Evolutionary conservation across 2,113 vertebrate species (phyloP), one percentile per base, ranked within the genome.

Genomic region (Colossoma macropomum): DNA sequence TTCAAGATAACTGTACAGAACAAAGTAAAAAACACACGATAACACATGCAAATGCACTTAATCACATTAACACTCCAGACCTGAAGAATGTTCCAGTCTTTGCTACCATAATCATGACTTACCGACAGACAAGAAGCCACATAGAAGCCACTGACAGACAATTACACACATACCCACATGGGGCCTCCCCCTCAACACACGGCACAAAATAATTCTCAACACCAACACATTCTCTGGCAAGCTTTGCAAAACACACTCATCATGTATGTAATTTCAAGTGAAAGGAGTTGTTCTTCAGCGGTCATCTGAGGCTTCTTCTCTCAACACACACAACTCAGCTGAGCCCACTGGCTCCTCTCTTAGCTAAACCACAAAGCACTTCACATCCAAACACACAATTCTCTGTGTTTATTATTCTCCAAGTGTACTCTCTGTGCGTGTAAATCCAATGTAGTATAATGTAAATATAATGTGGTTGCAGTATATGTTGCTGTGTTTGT

Each of bases 301-400:
- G 41, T 21, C 25, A 17, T 48, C 13, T 27, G 23, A 27, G 32
- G 30, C 65, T 34, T 15, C 27, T 32, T 68, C 30, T 34, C 65
- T 68, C 21, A 17, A 15, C 68, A 41, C 25, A 75, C 74, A 75
- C 74, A 54, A 1, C 34, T 28, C 13, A 7, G 63, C 34, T 23
- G 16, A 48, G 30, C 28, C 17, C 28, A 65, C 62, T 16, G 28
- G 63, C 27, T 73, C 5, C 27, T 27, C 28, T 50, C 25, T 74
- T 23, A n/a, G 25, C 27, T n/a, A 74, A 27, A 74, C 71, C 59
- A 45, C 59, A 63, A 66, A 66, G 34, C 34, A 23, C 65, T 21
- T 68, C 3, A 34, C 32, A 69, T 69, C 32, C 34, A 63, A 60
- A 77, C 77, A 68, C 30, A 68, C 66, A 69, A 79, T 56, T 79